Evolutionary conservation across 2,797 vertebrate species (phyloP), one percentile per base, ranked within the genome.

Genomic region (Sciurus carolinensis): DNA sequence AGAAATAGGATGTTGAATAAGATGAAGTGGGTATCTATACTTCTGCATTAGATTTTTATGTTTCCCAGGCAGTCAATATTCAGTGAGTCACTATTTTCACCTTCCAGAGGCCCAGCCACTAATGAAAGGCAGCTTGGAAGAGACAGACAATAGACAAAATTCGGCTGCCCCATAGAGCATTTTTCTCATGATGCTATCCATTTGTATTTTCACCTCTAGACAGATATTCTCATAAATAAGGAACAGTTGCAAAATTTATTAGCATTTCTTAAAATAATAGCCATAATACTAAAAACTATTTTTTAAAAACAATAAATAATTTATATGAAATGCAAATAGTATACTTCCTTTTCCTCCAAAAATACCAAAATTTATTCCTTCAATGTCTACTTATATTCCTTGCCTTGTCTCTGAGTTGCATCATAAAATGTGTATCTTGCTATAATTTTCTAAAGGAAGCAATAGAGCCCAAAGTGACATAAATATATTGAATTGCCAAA

Each of bases 131-230:
- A 18, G 85, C 80, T 90, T 76, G 73, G 93, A 86, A 57, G 82
- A 28, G 64, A 26, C 94, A 95, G 94, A 95, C 91, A 96, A 94
- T 92, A 89, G 90, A 66, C 84, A 47, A 94, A 92, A 95, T 59
- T 95, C 91, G 86, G 73, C 90, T 57, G 90, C 42, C 66, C 93
- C 47, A 50, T 42, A 30, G 14, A 62, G 59, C 66, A 22, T 66
- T 42, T 79, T 77, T 93, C 87, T 89, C 57, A 24, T 59, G 54
- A 59, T 13, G 15, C 73, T 18, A 3, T 42, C 22, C 7, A 42
- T 44, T 80, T n/a, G 10, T 15, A n/a, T 59, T 77, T 96, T 71
- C 62, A 54, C 75, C 82, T 92, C 50, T 28, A 52, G 30, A 75
- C 81, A 30, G 66, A 92, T 44, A 71, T n/a, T 59, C 36, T 64